A percentile compares a stretch with the other conserved stretches of the same genome.
phyloP scores from a whole-genome alignment of 2,113 vertebrate genomes.

The Serilophus lunatus region DNA sequence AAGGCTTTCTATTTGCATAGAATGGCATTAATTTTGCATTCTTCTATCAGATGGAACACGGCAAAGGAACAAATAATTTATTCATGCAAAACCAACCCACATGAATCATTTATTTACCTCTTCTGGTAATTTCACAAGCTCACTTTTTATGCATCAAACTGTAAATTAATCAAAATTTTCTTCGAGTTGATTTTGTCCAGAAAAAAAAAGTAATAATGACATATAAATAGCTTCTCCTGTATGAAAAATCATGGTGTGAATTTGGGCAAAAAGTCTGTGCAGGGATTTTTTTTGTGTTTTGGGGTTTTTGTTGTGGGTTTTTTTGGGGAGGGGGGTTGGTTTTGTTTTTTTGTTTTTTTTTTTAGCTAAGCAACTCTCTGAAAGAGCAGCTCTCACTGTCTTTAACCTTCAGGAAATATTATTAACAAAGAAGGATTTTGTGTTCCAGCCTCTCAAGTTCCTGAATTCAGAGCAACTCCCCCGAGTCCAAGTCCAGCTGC shows the following conservation, averaged over 20 bases:
- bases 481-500: neutral
- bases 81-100: constrained; percentile 70
- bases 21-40: constrained; percentile 70
- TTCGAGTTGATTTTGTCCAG: constrained; percentile 31
- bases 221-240: neutral
- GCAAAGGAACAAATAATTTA: constrained; percentile 71
- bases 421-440: neutral
- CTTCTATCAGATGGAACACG: constrained; percentile 53
- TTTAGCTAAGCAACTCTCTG: neutral
- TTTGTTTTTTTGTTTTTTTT: neutral
- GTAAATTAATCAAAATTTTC: constrained; percentile 41
- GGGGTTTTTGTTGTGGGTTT: neutral
- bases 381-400: neutral
- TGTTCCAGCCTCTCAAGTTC: neutral
- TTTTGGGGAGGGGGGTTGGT: neutral
- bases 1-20: constrained; percentile 62
- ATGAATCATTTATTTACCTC: constrained; percentile 78
- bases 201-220: neutral
- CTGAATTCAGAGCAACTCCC: neutral
- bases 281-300: no score
- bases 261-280: neutral
- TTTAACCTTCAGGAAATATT: neutral
- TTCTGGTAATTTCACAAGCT: constrained; percentile 67
- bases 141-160: constrained; percentile 44
- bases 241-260: neutral